A percentile compares a stretch with the other conserved stretches of the same genome.
phyloP scores from a whole-genome alignment of 2,888 invertebrate genomes.

The Ophraella communa region DNA sequence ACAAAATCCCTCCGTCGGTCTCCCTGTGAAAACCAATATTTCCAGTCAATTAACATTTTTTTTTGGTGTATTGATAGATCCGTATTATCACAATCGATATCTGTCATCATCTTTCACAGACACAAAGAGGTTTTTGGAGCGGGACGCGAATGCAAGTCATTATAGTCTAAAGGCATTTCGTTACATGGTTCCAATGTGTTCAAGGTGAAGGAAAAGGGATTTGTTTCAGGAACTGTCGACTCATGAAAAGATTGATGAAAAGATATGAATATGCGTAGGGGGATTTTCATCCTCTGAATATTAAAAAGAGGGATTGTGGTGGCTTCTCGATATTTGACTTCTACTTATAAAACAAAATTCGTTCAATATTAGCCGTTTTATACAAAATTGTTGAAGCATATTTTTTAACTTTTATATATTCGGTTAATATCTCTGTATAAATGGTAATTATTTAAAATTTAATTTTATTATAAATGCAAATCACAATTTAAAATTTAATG shows the following conservation, averaged over 20 bases:
- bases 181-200: conserved; percentile 18
- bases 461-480: too few species aligned
- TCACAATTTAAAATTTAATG: too few species aligned
- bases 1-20: conserved; percentile 9
- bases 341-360: too few species aligned
- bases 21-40: conserved; percentile 19
- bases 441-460: too few species aligned
- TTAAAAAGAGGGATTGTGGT: conserved; percentile 18
- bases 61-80: conserved; percentile 29
- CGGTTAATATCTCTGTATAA: too few species aligned
- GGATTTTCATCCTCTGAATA: conserved; percentile 23
- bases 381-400: too few species aligned
- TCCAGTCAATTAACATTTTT: conserved; percentile 26
- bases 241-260: conserved; percentile 36
- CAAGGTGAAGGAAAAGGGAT: conserved; percentile 30
- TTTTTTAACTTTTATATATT: too few species aligned
- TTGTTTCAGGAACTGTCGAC: conserved; percentile 39
- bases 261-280: conserved; percentile 34
- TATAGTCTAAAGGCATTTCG: conserved; percentile 26
- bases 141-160: conserved; percentile 31
- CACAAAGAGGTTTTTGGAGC: conserved; percentile 28
- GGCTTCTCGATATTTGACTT: neutral
- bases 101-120: conserved; percentile 32
- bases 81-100: conserved; percentile 30
- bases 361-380: too few species aligned